phyloP scores from a whole-genome alignment of 2,113 vertebrate genomes.

The Hiodon alosoides region DNA sequence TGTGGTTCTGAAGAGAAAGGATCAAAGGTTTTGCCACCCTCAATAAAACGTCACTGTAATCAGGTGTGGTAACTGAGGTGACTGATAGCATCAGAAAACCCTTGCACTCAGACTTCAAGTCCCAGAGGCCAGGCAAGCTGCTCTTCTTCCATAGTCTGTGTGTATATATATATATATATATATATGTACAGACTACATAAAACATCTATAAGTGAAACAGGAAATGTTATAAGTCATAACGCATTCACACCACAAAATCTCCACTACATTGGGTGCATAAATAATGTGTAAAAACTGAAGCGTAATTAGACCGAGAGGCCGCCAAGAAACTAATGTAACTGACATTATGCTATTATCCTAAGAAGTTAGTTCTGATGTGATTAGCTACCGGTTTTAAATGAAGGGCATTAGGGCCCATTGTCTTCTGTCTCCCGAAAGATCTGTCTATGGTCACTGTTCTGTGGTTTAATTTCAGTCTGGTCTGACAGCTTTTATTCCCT shows the following conservation, averaged over 20 bases:
- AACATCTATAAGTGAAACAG: too few relatives aligned
- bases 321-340: constrained; percentile 40
- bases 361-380: constrained; percentile 54
- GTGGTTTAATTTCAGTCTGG: constrained; percentile 35
- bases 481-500: constrained; percentile 56
- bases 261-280: constrained; percentile 21
- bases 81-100: too few relatives aligned
- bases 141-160: too few relatives aligned
- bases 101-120: too few relatives aligned
- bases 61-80: too few relatives aligned
- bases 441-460: constrained; percentile 40
- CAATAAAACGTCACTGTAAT: background rate
- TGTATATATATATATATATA: too few relatives aligned
- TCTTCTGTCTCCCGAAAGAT: constrained; percentile 47
- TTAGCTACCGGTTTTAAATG: constrained; percentile 57
- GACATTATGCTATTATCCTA: constrained; percentile 42
- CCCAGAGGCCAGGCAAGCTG: too few relatives aligned
- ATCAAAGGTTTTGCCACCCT: background rate
- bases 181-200: too few relatives aligned
- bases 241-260: background rate
- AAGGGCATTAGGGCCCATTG: constrained; percentile 53
- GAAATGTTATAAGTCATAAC: background rate
- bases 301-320: constrained; percentile 46
- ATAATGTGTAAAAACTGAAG: constrained; percentile 40
- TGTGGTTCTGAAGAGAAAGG: background rate